These are phyloP conservation scores for Ophiothrix spiculata DNA, from an alignment of 35 echinoderm and acorn worm genomes.

Conservation along the genomic window DNA sequence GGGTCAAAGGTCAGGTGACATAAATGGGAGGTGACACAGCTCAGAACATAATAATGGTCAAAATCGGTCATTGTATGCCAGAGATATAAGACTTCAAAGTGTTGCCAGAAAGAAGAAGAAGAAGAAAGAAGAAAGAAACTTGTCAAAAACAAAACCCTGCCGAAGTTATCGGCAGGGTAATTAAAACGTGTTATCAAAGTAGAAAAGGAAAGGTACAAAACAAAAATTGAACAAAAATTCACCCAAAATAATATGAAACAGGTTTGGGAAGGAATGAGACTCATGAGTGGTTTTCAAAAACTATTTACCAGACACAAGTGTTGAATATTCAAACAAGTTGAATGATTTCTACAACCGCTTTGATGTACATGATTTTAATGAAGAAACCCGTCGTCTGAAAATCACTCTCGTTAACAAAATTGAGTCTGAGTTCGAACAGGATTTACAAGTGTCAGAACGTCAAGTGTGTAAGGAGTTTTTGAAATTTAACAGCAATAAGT, in stretches of 20 bases:
- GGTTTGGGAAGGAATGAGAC: slow-evolving; percentile 39
- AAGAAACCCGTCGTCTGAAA: not conserved
- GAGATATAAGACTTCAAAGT: no score
- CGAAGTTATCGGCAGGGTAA: no score
- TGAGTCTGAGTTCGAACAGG: not conserved
- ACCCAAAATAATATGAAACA: slow-evolving; percentile 40
- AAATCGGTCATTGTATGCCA: no score
- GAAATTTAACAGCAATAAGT: slow-evolving; percentile 13
- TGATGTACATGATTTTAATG: slow-evolving; percentile 31
- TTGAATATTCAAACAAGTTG: slow-evolving; percentile 50
- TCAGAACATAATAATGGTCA: no score
- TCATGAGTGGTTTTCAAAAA: slow-evolving; percentile 32
- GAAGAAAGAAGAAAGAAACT: no score
- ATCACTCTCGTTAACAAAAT: not conserved
- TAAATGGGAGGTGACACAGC: no score
- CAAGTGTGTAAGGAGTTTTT: not conserved
- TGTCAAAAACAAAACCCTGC: no score
- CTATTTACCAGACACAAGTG: slow-evolving; percentile 7
- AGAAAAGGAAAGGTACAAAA: slow-evolving; percentile 43
- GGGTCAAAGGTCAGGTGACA: no score
- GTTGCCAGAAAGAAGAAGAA: no score
- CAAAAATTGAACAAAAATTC: slow-evolving; percentile 46
- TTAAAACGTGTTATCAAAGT: slow-evolving; percentile 15
- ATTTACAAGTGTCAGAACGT: slow-evolving; percentile 1
- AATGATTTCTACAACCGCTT: slow-evolving; percentile 63